A percentile compares a stretch with the other conserved stretches of the same genome.
phyloP scores from a whole-genome alignment of 2,113 vertebrate species.

The Xiphophorus hellerii region DNA sequence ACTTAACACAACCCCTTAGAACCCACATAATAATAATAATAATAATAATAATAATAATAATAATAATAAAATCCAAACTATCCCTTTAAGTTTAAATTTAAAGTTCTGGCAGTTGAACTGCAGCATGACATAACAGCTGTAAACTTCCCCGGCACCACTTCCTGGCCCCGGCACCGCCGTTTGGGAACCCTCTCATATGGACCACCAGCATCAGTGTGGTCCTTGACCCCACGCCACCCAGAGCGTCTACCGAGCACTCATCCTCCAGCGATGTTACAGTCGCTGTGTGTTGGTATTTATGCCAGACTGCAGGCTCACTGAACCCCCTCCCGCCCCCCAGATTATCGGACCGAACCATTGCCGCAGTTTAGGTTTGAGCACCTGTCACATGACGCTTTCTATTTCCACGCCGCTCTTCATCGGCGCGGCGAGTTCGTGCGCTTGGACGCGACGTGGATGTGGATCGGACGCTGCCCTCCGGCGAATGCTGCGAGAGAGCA shows the following conservation, averaged over 20 bases:
- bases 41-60: no score
- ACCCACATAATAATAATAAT: no score
- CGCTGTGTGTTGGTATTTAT: constrained; percentile 70
- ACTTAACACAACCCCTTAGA: no score
- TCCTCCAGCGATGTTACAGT: constrained; percentile 54
- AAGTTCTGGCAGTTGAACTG: no score
- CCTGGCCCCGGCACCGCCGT: constrained; percentile 12
- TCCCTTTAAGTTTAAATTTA: no score
- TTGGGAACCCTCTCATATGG: constrained; percentile 4
- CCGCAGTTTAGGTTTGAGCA: constrained; percentile 67
- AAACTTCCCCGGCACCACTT: background rate
- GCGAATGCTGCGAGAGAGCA: constrained; percentile 23
- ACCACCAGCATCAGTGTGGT: constrained; percentile 13
- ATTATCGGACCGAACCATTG: constrained; percentile 81
- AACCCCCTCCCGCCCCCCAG: constrained; percentile 60
- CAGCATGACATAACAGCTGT: background rate
- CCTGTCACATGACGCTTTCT: constrained; percentile 72
- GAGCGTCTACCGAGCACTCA: constrained; percentile 23
- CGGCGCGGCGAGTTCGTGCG: background rate
- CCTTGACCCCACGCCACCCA: constrained; percentile 57
- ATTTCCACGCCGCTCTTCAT: background rate
- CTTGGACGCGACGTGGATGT: background rate
- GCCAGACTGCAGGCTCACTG: constrained; percentile 75
- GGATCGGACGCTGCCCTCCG: constrained; percentile 4
- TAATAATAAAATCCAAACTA: no score